Evolutionary conservation across 2,888 invertebrate species (phyloP).

Genomic region (Ophion ventricosus): DNA sequence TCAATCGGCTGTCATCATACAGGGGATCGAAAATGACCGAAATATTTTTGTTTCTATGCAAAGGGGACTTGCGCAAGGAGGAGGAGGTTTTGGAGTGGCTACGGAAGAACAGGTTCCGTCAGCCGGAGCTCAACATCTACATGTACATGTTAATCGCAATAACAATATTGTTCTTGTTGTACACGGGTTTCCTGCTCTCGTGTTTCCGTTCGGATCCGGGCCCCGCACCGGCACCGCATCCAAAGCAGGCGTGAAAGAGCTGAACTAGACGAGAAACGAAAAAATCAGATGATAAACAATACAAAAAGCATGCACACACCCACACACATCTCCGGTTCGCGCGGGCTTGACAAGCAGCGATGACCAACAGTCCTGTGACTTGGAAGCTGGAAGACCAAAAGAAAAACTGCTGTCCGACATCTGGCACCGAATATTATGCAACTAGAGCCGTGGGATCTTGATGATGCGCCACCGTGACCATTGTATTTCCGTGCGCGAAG

Average conservation of each 20-base stretch:
- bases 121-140: constrained; percentile 96
- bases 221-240: constrained; percentile 86
- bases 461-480: not conserved
- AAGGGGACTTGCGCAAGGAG: constrained; percentile 93
- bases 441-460: not conserved
- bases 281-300: constrained; percentile 6
- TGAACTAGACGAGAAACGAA: not conserved
- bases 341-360: constrained; percentile 7
- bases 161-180: constrained; percentile 93
- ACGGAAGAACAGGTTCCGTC: constrained; percentile 95
- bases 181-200: constrained; percentile 95
- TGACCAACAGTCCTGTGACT: not conserved
- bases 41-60: constrained; percentile 57
- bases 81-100: constrained; percentile 96
- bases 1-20: too few species aligned
- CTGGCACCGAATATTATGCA: not conserved
- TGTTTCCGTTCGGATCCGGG: constrained; percentile 92
- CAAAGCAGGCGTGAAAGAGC: constrained; percentile 87
- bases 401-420: not conserved
- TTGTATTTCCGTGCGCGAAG: not conserved
- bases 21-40: not conserved
- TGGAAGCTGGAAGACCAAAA: constrained; percentile 1
- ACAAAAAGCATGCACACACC: constrained; percentile 16
- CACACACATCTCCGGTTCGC: constrained; percentile 33
- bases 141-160: constrained; percentile 96